Conservation (phyloP, 2,888 invertebrate genomes). For the Panopea generosa region DNA sequence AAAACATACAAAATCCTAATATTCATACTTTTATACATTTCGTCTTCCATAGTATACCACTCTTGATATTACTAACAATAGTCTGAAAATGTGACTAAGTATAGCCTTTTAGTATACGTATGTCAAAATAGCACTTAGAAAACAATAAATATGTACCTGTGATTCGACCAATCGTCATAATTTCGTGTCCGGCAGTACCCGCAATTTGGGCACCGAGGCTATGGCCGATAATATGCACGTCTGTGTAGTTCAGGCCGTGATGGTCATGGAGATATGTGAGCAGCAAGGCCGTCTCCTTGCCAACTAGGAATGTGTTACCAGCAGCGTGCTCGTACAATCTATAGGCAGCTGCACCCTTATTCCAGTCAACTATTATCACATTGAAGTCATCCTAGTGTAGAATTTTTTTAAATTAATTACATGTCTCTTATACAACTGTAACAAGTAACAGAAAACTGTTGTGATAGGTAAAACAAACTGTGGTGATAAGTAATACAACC, state of each 20-base stretch:
- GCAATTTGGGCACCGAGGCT: slow-evolving; percentile 67
- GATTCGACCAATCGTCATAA: slow-evolving; percentile 47
- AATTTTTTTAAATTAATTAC: slow-evolving; percentile 3
- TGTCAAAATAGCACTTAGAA: too few relatives aligned
- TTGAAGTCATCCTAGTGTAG: slow-evolving; percentile 75
- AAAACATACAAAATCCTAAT: too few relatives aligned
- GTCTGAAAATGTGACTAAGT: too few relatives aligned
- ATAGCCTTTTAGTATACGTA: too few relatives aligned
- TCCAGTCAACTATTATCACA: slow-evolving; percentile 74
- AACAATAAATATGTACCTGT: slow-evolving; percentile 59
- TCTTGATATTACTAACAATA: too few relatives aligned
- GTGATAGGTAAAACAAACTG: too few relatives aligned
- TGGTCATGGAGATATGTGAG: slow-evolving; percentile 69
- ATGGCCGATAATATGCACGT: slow-evolving; percentile 67
- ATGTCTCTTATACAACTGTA: neutral
- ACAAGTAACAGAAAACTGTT: too few relatives aligned
- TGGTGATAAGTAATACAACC: too few relatives aligned
- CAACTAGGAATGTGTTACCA: slow-evolving; percentile 83
- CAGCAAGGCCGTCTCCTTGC: slow-evolving; percentile 78
- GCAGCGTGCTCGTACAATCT: slow-evolving; percentile 80
- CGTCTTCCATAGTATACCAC: too few relatives aligned
- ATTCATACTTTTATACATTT: too few relatives aligned
- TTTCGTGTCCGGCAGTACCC: slow-evolving; percentile 45
- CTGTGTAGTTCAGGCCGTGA: slow-evolving; percentile 33
- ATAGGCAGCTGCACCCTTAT: slow-evolving; percentile 53